phyloP scores from a whole-genome alignment of 2,113 vertebrate genomes.

The Tyrannus savana region DNA sequence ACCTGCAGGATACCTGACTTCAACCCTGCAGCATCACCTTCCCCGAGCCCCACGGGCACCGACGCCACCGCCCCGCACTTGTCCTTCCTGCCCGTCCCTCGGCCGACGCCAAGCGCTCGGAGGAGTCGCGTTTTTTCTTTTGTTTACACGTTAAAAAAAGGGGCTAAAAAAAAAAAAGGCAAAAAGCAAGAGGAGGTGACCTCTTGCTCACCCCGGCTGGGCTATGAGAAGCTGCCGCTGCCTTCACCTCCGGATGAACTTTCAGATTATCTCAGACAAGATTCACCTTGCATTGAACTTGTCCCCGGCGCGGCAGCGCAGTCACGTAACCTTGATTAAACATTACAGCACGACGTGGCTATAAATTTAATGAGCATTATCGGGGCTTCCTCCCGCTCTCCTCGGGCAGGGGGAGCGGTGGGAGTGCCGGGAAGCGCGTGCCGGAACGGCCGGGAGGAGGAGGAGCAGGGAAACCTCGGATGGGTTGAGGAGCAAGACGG shows the following conservation, averaged over 20 bases:
- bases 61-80: neutral
- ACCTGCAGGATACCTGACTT: neutral
- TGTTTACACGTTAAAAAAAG: constrained; percentile 68
- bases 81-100: neutral
- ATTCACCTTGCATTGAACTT: constrained; percentile 88
- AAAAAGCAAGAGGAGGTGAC: constrained; percentile 38
- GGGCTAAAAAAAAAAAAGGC: neutral
- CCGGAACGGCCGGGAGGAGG: fast-evolving
- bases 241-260: constrained; percentile 88
- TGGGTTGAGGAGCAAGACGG: neutral
- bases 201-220: constrained; percentile 72
- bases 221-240: constrained; percentile 72
- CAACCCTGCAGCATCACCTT: neutral
- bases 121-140: constrained; percentile 21
- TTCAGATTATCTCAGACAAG: constrained; percentile 80
- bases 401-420: neutral
- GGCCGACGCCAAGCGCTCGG: constrained; percentile 62
- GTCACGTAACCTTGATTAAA: constrained; percentile 78
- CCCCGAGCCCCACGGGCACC: neutral
- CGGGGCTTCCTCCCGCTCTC: constrained; percentile 63
- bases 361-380: constrained; percentile 71
- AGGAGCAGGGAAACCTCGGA: neutral
- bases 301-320: constrained; percentile 64
- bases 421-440: fast-evolving
- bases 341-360: constrained; percentile 59